Evolutionary conservation across 1,140 invertebrate genomes (phyloP), one percentile per base, ranked within the genome.

Genomic region (Drosophila arizonae): DNA sequence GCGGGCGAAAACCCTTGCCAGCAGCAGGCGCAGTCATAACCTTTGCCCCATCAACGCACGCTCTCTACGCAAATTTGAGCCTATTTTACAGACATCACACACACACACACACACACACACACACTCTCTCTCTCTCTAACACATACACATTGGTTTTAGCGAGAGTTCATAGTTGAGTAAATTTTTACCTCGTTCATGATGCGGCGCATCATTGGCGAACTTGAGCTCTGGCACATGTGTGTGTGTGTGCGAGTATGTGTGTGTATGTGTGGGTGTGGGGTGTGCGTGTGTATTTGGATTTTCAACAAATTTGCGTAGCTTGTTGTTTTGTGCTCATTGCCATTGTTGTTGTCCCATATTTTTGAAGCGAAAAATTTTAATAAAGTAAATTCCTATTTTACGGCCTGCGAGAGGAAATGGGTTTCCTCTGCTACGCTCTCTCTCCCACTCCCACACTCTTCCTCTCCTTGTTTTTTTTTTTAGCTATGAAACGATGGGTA

Each of bases 321-420:
- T 75, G 57, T 74, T 71, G 72, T 62, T 74, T 48, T 60, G 45
- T 73, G 64, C 72, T 81, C 76, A 73, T 79, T 72, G 75, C 55
- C 64, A 61, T 74, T 74, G 71, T 73, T 81, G 66, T 74, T 81
- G 79, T 77, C 82, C 87, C 84, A 87, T 87, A 87, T 87, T 87
- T 87, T 88, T 84, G 61, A 77, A 84, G 84, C 84, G 84, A 87
- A 87, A 88, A 84, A 84, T 87, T 87, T 87, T 87, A 87, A 87
- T 87, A 88, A 87, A 87, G 84, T 81, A 87, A 87, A 87, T 87
- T 88, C 84, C 84, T 87, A 87, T 87, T 87, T 88, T 87, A 88
- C 73, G 79, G 69, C 76, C 50, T 56, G 33, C 55, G 33, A 69
- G 56, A 54, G 41, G 50, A 28, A 62, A 50, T 50, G 48, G 48